These are phyloP conservation scores for Oithona nana DNA, from an alignment of 2,888 invertebrate species.

Conservation along the genomic window DNA sequence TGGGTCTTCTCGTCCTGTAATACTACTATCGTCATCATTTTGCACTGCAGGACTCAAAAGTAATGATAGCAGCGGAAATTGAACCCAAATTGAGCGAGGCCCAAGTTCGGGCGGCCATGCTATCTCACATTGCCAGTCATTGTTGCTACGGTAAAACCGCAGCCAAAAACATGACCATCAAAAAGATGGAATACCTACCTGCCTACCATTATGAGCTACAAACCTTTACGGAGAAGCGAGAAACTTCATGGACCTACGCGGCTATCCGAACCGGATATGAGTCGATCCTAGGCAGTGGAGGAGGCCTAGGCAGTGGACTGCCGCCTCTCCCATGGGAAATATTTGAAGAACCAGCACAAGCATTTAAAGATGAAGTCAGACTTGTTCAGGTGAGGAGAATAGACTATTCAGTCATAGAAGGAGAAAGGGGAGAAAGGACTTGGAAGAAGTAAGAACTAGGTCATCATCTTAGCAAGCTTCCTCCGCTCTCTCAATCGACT, in stretches of 20 bases:
- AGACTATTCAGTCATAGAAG: too few relatives aligned
- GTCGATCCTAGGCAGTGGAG: conserved; percentile 26
- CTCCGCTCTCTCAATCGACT: too few relatives aligned
- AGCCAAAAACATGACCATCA: conserved; percentile 30
- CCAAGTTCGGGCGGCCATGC: conserved; percentile 30
- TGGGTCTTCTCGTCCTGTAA: too few relatives aligned
- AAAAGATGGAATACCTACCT: conserved; percentile 31
- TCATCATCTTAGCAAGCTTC: too few relatives aligned
- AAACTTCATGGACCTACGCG: conserved; percentile 33
- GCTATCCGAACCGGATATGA: conserved; percentile 22
- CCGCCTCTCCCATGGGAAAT: conserved; percentile 34
- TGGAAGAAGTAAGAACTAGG: too few relatives aligned
- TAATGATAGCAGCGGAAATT: conserved; percentile 11
- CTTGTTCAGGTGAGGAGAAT: conserved; percentile 28
- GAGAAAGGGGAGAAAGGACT: too few relatives aligned
- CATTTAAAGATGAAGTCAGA: conserved; percentile 27
- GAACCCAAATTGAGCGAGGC: conserved; percentile 24
- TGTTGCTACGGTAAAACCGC: conserved; percentile 35
- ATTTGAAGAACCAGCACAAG: conserved; percentile 26
- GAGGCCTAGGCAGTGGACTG: conserved; percentile 26
- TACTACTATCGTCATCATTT: too few relatives aligned
- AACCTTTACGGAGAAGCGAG: conserved; percentile 34
- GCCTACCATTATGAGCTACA: conserved; percentile 36
- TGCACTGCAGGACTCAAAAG: conserved; percentile 18
- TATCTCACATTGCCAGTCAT: conserved; percentile 29